These are phyloP conservation scores for Brachyrhaphis roseni DNA, from an alignment of 2,797 vertebrate genomes.

Conservation along the genomic window DNA sequence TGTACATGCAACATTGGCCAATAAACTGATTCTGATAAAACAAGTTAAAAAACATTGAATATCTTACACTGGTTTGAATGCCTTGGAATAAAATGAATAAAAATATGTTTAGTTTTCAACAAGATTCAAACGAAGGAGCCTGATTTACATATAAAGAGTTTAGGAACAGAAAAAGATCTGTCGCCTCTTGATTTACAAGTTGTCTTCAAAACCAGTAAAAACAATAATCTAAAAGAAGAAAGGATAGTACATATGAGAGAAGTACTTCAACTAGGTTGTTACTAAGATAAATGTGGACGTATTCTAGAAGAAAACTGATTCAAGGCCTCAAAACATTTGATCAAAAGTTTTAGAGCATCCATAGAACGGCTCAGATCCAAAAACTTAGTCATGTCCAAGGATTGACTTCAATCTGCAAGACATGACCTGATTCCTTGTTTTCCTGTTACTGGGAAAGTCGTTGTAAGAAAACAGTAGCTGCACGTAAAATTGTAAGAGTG, in stretches of 20 bases:
- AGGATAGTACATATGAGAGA: not conserved
- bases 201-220: not conserved
- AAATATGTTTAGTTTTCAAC: no score
- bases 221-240: not conserved
- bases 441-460: constrained; percentile 39
- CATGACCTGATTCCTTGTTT: not conserved
- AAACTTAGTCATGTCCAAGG: not conserved
- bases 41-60: not conserved
- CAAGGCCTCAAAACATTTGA: not conserved
- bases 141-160: not conserved
- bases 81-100: not conserved
- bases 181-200: not conserved
- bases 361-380: not conserved
- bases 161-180: not conserved
- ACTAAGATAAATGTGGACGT: not conserved
- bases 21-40: not conserved
- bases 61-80: not conserved
- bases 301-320: not conserved
- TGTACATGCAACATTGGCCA: not conserved
- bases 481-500: constrained; percentile 55
- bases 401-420: not conserved
- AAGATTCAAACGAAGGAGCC: not conserved
- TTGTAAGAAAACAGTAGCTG: constrained; percentile 55
- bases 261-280: not conserved
- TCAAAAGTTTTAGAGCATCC: constrained; percentile 6